A percentile compares a stretch with the other conserved stretches of the same genome.
These are phyloP conservation scores for Cerastoderma edule DNA, from an alignment of 2,888 invertebrate species.

Conservation along the genomic window DNA sequence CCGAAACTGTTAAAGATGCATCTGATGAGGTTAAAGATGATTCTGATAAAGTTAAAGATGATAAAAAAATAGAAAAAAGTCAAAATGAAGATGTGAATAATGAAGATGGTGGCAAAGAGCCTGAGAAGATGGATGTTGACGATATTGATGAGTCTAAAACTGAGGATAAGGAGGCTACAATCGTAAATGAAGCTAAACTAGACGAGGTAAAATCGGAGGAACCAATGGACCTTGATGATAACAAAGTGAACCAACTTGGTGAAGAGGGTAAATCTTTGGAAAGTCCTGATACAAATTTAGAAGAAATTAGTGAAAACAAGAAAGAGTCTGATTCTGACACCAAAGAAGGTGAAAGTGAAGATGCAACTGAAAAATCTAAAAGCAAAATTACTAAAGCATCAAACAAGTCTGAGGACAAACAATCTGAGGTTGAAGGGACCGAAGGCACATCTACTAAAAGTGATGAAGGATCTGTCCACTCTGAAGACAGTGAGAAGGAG, in stretches of 20 bases:
- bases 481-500: slow-evolving; percentile 79
- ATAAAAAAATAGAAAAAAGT: neutral
- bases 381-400: no score
- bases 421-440: no score
- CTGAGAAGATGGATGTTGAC: neutral
- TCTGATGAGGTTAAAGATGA: neutral
- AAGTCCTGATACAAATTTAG: no score
- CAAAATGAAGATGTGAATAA: neutral
- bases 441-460: no score
- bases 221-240: slow-evolving; percentile 8
- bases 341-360: no score
- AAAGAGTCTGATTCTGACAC: no score
- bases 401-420: no score
- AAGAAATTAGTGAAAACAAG: no score
- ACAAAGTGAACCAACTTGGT: neutral
- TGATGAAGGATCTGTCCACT: slow-evolving; percentile 52
- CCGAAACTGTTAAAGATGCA: neutral
- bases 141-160: neutral
- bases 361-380: no score
- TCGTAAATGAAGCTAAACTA: no score
- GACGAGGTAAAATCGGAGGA: no score
- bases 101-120: neutral
- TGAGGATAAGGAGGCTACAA: neutral
- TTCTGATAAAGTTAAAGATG: slow-evolving; percentile 1
- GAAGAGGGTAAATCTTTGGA: no score